Conservation (phyloP, 1,140 invertebrate genomes). For the Magallana angulata region DNA sequence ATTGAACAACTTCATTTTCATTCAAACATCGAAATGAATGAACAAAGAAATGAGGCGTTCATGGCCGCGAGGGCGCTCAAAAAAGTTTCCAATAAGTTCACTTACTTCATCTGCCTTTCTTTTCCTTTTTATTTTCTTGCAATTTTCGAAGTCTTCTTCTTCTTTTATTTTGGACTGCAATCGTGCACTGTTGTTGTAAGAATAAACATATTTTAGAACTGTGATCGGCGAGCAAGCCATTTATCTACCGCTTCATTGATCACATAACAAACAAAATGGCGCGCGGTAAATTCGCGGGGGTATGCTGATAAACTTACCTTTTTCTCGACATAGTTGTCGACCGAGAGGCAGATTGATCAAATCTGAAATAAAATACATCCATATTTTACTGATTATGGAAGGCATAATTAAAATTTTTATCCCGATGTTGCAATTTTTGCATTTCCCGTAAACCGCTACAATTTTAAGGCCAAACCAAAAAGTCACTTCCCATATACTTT, state of each 20-base stretch:
- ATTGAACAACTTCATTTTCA: slow-evolving; percentile 45
- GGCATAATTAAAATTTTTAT: neutral
- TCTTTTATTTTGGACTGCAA: slow-evolving; percentile 62
- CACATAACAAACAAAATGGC: slow-evolving; percentile 61
- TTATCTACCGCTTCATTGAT: neutral
- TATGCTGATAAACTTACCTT: slow-evolving; percentile 63
- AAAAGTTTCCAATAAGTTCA: slow-evolving; percentile 8
- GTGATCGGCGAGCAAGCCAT: neutral
- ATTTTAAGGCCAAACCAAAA: slow-evolving; percentile 31
- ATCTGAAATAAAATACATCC: slow-evolving; percentile 47
- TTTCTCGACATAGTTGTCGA: slow-evolving; percentile 68
- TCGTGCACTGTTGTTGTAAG: slow-evolving; percentile 65
- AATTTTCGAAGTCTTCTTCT: slow-evolving; percentile 54
- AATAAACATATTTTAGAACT: slow-evolving; percentile 28
- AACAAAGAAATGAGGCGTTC: slow-evolving; percentile 55
- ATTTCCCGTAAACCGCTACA: neutral
- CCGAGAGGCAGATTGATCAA: slow-evolving; percentile 31
- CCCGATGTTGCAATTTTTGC: neutral
- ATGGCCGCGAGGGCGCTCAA: slow-evolving; percentile 46
- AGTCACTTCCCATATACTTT: neutral
- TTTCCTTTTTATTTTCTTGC: slow-evolving; percentile 62
- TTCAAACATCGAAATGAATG: slow-evolving; percentile 49
- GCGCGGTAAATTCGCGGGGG: slow-evolving; percentile 49
- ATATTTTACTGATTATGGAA: neutral
- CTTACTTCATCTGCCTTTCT: slow-evolving; percentile 71